A percentile compares a stretch with the other conserved stretches of the same genome.
Conservation (phyloP, 2,797 vertebrate species). For the Neoniphon sammara region DNA sequence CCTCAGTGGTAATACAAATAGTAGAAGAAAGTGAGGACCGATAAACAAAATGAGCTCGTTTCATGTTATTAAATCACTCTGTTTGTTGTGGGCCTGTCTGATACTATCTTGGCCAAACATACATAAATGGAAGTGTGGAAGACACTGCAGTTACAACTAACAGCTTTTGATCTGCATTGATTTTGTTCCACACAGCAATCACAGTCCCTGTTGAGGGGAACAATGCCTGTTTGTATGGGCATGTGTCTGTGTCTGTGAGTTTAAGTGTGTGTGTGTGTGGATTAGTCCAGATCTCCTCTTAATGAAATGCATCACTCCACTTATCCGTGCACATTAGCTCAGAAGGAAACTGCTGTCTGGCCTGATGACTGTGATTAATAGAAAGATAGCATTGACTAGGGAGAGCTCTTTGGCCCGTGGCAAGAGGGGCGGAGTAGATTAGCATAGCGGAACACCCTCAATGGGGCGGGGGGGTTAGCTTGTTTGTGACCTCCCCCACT, state of each 20-base stretch:
- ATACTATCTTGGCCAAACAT: not conserved
- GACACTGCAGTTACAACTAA: too few relatives aligned
- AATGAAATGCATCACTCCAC: not conserved
- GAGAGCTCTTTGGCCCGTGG: slow-evolving; percentile 19
- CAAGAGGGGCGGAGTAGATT: slow-evolving; percentile 5
- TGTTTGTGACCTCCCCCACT: slow-evolving; percentile 27
- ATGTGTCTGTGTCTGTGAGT: not conserved
- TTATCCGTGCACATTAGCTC: slow-evolving; percentile 1
- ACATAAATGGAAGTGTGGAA: too few relatives aligned
- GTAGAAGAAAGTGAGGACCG: not conserved
- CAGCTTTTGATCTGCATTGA: not conserved
- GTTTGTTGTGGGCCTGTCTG: not conserved
- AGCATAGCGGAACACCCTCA: slow-evolving; percentile 24
- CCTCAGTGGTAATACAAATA: not conserved
- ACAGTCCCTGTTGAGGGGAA: not conserved
- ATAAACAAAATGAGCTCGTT: not conserved
- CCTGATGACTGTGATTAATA: slow-evolving; percentile 47
- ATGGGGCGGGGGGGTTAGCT: slow-evolving; percentile 6
- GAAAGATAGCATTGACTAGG: slow-evolving; percentile 10
- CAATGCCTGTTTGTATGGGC: slow-evolving; percentile 1
- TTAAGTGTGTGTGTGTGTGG: not conserved
- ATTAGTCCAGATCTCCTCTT: not conserved
- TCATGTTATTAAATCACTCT: not conserved
- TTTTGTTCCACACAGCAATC: not conserved
- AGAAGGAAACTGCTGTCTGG: not conserved